Base-by-base conservation (phyloP, 2,113 vertebrate species). In the Oryctolagus cuniculus region DNA sequence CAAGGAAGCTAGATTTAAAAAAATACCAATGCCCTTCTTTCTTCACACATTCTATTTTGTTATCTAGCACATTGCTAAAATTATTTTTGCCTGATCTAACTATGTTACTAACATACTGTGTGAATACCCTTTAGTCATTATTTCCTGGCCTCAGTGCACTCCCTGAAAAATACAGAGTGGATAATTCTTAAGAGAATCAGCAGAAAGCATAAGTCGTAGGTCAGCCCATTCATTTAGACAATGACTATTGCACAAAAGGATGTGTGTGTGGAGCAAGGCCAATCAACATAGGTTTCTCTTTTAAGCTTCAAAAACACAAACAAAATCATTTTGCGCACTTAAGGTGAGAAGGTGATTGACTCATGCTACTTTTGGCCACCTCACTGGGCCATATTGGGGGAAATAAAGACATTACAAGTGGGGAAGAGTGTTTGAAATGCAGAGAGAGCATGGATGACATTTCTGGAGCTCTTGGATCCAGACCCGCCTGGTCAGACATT, bases 11-110 rank as follows among this genome's bases (percentile, higher is more conserved):
- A 84, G 19, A 61, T 72, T 13, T 17, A 66, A 78, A 69, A 69
- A 85, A 61, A 64, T 88, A 16, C 11, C 51, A 44, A 70, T 58
- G 12, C 64, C 66, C 9, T 85, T 27, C 36, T 69, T 49, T 93
- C 19, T 66, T 87, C 63, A 51, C 75, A 82, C 29, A 29, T 75
- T 85, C 72, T 87, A 58, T 70, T 90, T 94, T 91, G 36, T 29
- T 70, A 21, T 51, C 7, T 73, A 74, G 29, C 7, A 66, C 16
- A 44, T 44, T 29, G 29, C 87, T 80, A 61, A 55, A 79, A 49
- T 70, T 53, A 58, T 73, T 89, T 89, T 66, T 91, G 53, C 29
- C 61, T 84, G 51, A 64, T 77, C 12, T 83, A 87, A 75, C 38
- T 89, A 74, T 69, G 61, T 0, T 77, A 31, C 15, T 34, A 78